Percentiles rank a stretch among this genome's conserved stretches.
phyloP scores from a whole-genome alignment of 2,888 invertebrate genomes.

The Lepidochrysops patricia region DNA sequence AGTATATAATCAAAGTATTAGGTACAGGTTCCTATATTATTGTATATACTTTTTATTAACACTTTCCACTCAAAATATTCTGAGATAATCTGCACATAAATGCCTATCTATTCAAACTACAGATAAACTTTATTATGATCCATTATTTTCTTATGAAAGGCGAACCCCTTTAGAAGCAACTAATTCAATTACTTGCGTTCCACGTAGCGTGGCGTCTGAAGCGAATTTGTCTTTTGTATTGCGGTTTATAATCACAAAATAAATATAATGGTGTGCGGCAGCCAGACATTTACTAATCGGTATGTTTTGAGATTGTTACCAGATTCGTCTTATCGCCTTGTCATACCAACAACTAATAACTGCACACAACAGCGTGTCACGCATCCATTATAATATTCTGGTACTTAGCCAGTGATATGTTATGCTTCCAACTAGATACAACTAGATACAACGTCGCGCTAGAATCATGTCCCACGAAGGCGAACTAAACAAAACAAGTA shows the following conservation, averaged over 20 bases:
- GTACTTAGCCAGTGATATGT: no score
- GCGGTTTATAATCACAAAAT: slow-evolving; percentile 33
- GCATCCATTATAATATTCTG: neutral
- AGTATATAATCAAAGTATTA: no score
- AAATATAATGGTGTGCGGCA: no score
- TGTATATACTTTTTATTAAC: no score
- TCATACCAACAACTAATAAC: neutral
- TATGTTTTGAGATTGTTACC: neutral
- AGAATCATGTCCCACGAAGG: no score
- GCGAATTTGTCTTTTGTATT: slow-evolving; percentile 32
- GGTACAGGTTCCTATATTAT: no score
- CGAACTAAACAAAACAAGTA: no score
- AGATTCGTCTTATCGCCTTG: neutral
- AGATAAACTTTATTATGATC: neutral
- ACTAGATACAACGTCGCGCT: no score
- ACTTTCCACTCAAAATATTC: no score
- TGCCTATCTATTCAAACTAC: neutral
- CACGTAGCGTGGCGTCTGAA: slow-evolving; percentile 23
- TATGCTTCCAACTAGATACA: no score
- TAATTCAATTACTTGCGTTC: slow-evolving; percentile 24
- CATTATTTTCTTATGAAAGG: slow-evolving; percentile 2
- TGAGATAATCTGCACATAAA: no score
- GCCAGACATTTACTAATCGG: no score
- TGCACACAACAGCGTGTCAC: neutral
- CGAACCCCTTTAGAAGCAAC: slow-evolving; percentile 7